These are phyloP conservation scores for Euspilapteryx auroguttella DNA, from an alignment of 2,888 invertebrate species.

Conservation along the genomic window DNA sequence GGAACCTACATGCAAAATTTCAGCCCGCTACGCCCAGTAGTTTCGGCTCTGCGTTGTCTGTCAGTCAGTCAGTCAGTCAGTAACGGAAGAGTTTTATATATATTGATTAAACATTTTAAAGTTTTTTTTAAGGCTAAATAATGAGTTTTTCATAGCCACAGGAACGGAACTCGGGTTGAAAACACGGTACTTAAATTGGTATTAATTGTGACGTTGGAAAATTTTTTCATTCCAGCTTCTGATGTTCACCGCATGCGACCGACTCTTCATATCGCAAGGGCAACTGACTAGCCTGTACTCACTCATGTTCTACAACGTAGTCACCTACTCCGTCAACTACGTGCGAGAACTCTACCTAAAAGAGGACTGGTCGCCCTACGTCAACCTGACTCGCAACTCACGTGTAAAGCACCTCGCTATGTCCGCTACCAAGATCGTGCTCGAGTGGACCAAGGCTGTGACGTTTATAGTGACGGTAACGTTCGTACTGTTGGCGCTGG, in stretches of 20 bases:
- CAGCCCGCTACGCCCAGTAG: too few relatives aligned
- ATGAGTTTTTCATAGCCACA: too few relatives aligned
- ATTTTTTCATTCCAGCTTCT: slow-evolving; percentile 53
- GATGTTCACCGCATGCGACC: slow-evolving; percentile 74
- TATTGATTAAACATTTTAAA: too few relatives aligned
- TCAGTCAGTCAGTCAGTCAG: too few relatives aligned
- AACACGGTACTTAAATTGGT: too few relatives aligned
- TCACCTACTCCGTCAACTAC: slow-evolving; percentile 76
- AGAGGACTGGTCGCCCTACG: slow-evolving; percentile 77
- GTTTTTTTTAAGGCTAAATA: too few relatives aligned
- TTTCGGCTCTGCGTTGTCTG: too few relatives aligned
- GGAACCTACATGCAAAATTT: too few relatives aligned
- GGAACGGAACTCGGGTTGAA: too few relatives aligned
- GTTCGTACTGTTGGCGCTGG: slow-evolving; percentile 74
- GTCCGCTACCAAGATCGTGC: slow-evolving; percentile 78
- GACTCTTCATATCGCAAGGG: slow-evolving; percentile 61
- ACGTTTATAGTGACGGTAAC: slow-evolving; percentile 78
- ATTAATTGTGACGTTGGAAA: not conserved
- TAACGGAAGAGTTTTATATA: too few relatives aligned
- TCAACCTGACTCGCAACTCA: slow-evolving; percentile 72
- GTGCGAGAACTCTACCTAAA: slow-evolving; percentile 73
- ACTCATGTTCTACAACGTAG: slow-evolving; percentile 80
- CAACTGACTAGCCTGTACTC: slow-evolving; percentile 73
- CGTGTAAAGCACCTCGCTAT: slow-evolving; percentile 77
- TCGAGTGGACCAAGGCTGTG: slow-evolving; percentile 82